Conservation (phyloP, 2,888 invertebrate species). For the Epinotia nisella region DNA sequence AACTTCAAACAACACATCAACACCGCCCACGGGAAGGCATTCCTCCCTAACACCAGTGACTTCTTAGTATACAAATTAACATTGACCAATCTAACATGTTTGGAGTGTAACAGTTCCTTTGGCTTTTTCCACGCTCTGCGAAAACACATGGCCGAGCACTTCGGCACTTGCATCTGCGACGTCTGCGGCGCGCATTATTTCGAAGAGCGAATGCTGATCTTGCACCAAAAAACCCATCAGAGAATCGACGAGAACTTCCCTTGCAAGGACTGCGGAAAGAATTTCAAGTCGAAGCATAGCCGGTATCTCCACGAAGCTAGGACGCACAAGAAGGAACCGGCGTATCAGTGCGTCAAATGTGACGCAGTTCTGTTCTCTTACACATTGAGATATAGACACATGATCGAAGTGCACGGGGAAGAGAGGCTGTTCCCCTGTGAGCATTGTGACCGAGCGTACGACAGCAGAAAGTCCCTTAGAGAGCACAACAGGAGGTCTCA, state of each 20-base stretch:
- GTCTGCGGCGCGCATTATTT: constrained; percentile 79
- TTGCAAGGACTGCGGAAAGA: constrained; percentile 80
- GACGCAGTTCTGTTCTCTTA: constrained; percentile 73
- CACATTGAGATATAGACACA: constrained; percentile 67
- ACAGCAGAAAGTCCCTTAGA: constrained; percentile 70
- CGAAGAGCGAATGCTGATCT: constrained; percentile 72
- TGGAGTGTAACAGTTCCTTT: constrained; percentile 59
- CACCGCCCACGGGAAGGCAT: constrained; percentile 56
- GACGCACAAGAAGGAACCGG: constrained; percentile 72
- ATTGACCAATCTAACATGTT: constrained; percentile 59
- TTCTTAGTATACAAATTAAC: constrained; percentile 69
- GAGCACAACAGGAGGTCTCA: constrained; percentile 73
- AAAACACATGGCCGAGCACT: constrained; percentile 76
- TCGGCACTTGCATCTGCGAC: constrained; percentile 74
- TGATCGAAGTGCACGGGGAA: constrained; percentile 73
- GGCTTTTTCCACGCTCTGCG: constrained; percentile 70
- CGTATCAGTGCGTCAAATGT: constrained; percentile 73
- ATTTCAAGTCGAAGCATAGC: constrained; percentile 73
- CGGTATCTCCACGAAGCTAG: constrained; percentile 69
- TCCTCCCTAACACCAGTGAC: constrained; percentile 55
- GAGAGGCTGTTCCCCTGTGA: constrained; percentile 69
- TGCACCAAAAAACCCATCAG: constrained; percentile 72
- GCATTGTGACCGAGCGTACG: constrained; percentile 73
- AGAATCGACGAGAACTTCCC: constrained; percentile 72
- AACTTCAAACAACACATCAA: constrained; percentile 63